A percentile compares a stretch with the other conserved stretches of the same genome.
phyloP scores from a whole-genome alignment of 64 coral and sea anemone species.

The Montipora cactus region DNA sequence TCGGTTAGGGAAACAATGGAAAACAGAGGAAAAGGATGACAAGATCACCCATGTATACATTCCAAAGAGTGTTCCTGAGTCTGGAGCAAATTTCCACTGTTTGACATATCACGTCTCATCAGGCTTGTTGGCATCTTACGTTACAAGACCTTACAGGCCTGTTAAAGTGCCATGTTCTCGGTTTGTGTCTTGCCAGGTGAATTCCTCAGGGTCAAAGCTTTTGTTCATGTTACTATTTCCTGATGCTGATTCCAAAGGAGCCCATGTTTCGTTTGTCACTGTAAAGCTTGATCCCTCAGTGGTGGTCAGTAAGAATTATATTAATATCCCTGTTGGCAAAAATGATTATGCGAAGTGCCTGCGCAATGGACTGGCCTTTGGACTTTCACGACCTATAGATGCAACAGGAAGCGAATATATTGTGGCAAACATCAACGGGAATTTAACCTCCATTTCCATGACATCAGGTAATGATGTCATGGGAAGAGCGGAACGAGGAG shows the following conservation, averaged over 20 bases:
- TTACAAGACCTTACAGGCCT: constrained; percentile 72
- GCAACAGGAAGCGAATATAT: constrained; percentile 79
- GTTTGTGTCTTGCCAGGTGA: constrained; percentile 58
- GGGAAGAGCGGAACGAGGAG: constrained; percentile 55
- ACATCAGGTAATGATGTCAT: constrained; percentile 82
- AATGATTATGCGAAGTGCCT: constrained; percentile 47
- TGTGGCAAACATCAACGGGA: constrained; percentile 65
- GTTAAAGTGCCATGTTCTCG: constrained; percentile 51
- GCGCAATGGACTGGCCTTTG: constrained; percentile 37
- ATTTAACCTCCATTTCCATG: constrained; percentile 74
- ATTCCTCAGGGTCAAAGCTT: constrained; percentile 78
- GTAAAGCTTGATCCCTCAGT: constrained; percentile 51
- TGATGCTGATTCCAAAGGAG: constrained; percentile 49
- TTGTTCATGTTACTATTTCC: constrained; percentile 81
- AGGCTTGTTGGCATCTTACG: constrained; percentile 59
- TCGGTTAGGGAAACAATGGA: constrained; percentile 76
- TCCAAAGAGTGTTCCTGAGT: constrained; percentile 79
- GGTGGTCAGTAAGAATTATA: constrained; percentile 59
- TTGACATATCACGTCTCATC: constrained; percentile 48
- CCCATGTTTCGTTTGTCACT: constrained; percentile 70
- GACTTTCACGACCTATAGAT: constrained; percentile 58
- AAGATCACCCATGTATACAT: constrained; percentile 66
- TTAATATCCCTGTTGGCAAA: constrained; percentile 22
- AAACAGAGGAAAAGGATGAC: constrained; percentile 55
- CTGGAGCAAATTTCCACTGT: constrained; percentile 77